Percentiles rank a stretch among this genome's conserved stretches.
phyloP scores from a whole-genome alignment of 2,888 invertebrate genomes.

The Drosophila antonietae region DNA sequence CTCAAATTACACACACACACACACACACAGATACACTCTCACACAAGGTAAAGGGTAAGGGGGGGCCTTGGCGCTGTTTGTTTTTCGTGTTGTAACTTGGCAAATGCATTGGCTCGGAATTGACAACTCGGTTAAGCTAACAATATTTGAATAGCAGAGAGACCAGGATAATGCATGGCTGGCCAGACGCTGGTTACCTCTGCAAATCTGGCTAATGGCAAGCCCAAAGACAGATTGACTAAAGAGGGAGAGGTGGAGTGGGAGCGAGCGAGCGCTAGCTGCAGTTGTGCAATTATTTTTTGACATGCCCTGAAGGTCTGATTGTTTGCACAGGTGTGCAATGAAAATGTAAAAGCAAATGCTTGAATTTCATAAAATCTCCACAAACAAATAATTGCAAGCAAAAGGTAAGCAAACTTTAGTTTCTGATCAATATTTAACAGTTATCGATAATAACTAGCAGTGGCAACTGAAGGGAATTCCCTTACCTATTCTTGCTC shows the following conservation, averaged over 20 bases:
- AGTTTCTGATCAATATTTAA: slow-evolving; percentile 2
- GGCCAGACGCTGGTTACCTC: slow-evolving; percentile 47
- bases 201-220: slow-evolving; percentile 63
- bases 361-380: slow-evolving; percentile 41
- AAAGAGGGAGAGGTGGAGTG: neutral
- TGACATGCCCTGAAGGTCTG: slow-evolving; percentile 37
- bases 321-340: slow-evolving; percentile 36
- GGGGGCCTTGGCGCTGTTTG: slow-evolving; percentile 47
- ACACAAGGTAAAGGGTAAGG: neutral
- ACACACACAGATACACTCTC: slow-evolving; percentile 32
- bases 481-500: no score
- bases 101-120: slow-evolving; percentile 71
- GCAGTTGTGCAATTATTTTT: slow-evolving; percentile 43
- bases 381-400: slow-evolving; percentile 22
- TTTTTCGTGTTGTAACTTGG: slow-evolving; percentile 53
- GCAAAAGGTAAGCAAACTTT: slow-evolving; percentile 16
- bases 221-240: neutral
- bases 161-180: slow-evolving; percentile 49
- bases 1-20: slow-evolving; percentile 48
- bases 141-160: slow-evolving; percentile 69
- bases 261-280: neutral
- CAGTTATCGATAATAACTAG: slow-evolving; percentile 7
- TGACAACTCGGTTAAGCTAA: slow-evolving; percentile 75
- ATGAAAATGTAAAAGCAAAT: slow-evolving; percentile 39
- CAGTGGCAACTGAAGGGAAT: neutral